phyloP scores from a whole-genome alignment of 2,888 invertebrate genomes.

The Schizotus pectinicornis region DNA sequence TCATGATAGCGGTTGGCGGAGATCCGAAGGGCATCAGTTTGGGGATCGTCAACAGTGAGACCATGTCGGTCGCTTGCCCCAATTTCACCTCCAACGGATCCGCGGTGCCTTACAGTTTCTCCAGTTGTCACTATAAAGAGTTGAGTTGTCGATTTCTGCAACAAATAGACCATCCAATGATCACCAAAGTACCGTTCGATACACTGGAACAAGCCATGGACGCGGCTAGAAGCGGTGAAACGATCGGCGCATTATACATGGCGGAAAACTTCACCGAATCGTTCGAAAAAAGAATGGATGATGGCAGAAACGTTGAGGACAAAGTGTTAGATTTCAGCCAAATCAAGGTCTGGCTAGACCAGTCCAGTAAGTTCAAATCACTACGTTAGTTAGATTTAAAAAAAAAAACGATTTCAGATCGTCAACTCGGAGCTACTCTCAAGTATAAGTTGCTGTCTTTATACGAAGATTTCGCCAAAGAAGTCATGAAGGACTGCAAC shows the following conservation, averaged over 20 bases:
- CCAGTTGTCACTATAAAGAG: slow-evolving; percentile 62
- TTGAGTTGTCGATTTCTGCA: slow-evolving; percentile 69
- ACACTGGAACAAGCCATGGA: slow-evolving; percentile 12
- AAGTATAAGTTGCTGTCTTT: slow-evolving; percentile 72
- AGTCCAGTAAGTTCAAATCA: slow-evolving; percentile 67
- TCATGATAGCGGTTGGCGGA: slow-evolving; percentile 81
- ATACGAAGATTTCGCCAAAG: slow-evolving; percentile 70
- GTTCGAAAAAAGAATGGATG: slow-evolving; percentile 64
- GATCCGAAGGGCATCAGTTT: slow-evolving; percentile 75
- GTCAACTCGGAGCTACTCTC: slow-evolving; percentile 79
- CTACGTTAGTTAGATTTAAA: background rate
- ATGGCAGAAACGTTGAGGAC: slow-evolving; percentile 64
- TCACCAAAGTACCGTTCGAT: slow-evolving; percentile 56
- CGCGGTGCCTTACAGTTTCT: slow-evolving; percentile 52
- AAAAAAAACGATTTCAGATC: slow-evolving; percentile 66
- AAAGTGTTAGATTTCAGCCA: slow-evolving; percentile 66
- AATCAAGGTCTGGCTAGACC: slow-evolving; percentile 74
- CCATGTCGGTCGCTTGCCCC: slow-evolving; percentile 44
- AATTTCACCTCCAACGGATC: slow-evolving; percentile 48
- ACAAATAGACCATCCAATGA: slow-evolving; percentile 64
- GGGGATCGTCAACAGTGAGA: slow-evolving; percentile 83
- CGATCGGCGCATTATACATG: slow-evolving; percentile 72
- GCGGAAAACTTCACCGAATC: slow-evolving; percentile 74
- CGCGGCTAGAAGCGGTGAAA: slow-evolving; percentile 62
- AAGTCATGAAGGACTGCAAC: slow-evolving; percentile 70